Conservation (phyloP, 2,797 vertebrate genomes). For the Crenuchus spilurus region DNA sequence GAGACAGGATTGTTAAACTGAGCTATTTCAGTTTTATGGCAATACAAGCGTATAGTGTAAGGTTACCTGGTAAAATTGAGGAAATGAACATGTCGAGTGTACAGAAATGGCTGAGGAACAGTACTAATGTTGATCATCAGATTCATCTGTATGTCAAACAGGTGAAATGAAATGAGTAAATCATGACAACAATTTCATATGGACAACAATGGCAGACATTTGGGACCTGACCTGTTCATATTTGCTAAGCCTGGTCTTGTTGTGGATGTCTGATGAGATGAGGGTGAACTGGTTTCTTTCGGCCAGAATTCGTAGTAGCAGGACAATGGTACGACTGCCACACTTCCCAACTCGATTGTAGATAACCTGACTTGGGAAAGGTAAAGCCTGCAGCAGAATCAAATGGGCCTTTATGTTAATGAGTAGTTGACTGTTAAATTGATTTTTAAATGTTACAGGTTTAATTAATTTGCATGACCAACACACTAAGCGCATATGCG, state of each 20-base stretch:
- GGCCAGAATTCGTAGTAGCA: slow-evolving; percentile 89
- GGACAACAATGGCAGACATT: neutral
- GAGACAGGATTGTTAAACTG: neutral
- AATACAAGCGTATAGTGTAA: neutral
- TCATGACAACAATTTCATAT: neutral
- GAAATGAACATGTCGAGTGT: slow-evolving; percentile 96
- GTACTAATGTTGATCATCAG: slow-evolving; percentile 96
- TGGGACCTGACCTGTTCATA: slow-evolving; percentile 85
- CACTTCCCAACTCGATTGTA: slow-evolving; percentile 99
- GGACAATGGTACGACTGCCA: slow-evolving; percentile 94
- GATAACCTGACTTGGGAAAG: slow-evolving; percentile 95
- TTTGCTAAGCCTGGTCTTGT: slow-evolving; percentile 95
- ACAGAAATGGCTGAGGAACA: slow-evolving; percentile 93
- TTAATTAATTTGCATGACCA: neutral
- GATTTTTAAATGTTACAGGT: neutral
- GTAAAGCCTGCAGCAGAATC: slow-evolving; percentile 79
- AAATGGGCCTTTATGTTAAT: neutral
- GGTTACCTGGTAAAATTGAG: slow-evolving; percentile 95
- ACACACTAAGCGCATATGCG: neutral
- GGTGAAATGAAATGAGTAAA: neutral
- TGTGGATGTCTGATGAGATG: slow-evolving; percentile 96
- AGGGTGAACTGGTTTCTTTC: slow-evolving; percentile 94
- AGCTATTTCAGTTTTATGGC: neutral
- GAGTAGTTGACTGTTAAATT: neutral
- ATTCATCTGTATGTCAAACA: slow-evolving; percentile 80